Conservation (phyloP, 2,113 vertebrate species). For the Sinocyclocheilus rhinocerous region DNA sequence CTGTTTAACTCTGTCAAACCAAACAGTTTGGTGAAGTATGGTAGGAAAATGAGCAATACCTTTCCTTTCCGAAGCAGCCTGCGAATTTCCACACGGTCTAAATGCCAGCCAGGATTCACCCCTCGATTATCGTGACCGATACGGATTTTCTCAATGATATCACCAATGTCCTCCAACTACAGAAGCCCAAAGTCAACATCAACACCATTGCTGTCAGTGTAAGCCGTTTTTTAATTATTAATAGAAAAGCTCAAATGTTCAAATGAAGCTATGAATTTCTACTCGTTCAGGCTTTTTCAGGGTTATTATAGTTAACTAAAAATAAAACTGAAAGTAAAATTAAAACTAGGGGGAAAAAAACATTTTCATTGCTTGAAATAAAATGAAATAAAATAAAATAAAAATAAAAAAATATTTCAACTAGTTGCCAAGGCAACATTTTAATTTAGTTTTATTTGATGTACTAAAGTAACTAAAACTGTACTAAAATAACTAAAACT, state of each 20-base stretch:
- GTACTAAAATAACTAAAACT: too few species aligned
- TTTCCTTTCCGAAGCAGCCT: slow-evolving; percentile 92
- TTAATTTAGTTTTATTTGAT: too few species aligned
- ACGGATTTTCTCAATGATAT: slow-evolving; percentile 94
- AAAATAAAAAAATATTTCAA: too few species aligned
- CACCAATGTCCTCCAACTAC: slow-evolving; percentile 91
- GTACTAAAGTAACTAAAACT: too few species aligned
- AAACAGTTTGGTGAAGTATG: background rate
- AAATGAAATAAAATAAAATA: too few species aligned
- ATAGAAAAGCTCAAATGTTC: background rate
- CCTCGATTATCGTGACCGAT: slow-evolving; percentile 88
- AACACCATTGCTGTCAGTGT: background rate
- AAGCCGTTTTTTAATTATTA: background rate
- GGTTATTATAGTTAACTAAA: too few species aligned
- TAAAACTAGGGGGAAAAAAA: too few species aligned
- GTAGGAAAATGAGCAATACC: slow-evolving; percentile 64
- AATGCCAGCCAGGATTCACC: slow-evolving; percentile 90
- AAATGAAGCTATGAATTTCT: background rate
- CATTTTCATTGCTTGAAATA: too few species aligned
- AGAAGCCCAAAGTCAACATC: slow-evolving; percentile 18
- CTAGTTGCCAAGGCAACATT: too few species aligned
- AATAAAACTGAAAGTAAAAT: background rate
- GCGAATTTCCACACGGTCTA: slow-evolving; percentile 87
- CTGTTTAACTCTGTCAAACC: too few species aligned
- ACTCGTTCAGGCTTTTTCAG: background rate